Conservation (phyloP, 2,113 vertebrate genomes). For the Panurus biarmicus region DNA sequence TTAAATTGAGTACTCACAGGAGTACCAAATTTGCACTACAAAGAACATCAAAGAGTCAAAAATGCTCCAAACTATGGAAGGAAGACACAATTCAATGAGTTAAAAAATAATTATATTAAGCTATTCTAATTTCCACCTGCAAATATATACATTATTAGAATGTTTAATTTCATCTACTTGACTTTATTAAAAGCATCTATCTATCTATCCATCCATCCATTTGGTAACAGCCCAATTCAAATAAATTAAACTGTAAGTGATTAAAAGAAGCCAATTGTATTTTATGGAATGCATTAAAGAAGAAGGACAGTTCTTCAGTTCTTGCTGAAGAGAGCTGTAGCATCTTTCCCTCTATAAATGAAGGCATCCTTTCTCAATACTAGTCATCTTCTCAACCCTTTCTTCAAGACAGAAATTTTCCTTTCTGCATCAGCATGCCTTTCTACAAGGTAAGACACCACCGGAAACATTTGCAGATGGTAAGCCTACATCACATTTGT, state of each 20-base stretch:
- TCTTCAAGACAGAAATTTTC: background rate
- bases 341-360: background rate
- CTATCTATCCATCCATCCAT: background rate
- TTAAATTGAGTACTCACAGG: background rate
- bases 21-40: background rate
- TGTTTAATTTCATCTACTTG: background rate
- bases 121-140: background rate
- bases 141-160: background rate
- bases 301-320: background rate
- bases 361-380: background rate
- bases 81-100: background rate
- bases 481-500: background rate
- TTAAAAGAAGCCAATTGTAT: background rate
- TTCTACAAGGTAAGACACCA: background rate
- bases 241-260: background rate
- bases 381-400: background rate
- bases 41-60: background rate
- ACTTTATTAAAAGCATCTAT: background rate
- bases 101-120: background rate
- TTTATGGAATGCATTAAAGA: background rate
- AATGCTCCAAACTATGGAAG: background rate
- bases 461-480: background rate
- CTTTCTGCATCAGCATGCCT: background rate
- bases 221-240: background rate
- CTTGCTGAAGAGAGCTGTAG: background rate